These are phyloP conservation scores for Ochotona princeps DNA, from an alignment of 2,113 vertebrate genomes.

Conservation along the genomic window DNA sequence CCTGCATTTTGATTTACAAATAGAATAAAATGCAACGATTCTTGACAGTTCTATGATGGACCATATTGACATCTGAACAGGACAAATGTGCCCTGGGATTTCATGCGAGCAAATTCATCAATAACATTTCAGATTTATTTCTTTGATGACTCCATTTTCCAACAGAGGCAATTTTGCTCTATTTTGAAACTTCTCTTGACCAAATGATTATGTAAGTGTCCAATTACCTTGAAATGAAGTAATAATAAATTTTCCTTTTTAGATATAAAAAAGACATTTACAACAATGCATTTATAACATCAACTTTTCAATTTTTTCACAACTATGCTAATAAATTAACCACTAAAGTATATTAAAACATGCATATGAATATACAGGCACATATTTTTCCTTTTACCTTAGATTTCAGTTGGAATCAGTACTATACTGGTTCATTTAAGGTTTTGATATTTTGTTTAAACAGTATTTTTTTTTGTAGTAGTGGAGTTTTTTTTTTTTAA, in stretches of 20 bases:
- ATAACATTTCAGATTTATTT: background rate
- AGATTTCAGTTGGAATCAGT: constrained; percentile 31
- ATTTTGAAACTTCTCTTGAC: constrained; percentile 12
- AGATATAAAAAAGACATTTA: background rate
- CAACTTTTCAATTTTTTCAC: background rate
- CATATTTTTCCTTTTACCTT: background rate
- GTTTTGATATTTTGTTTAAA: constrained; percentile 19
- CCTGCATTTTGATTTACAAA: background rate
- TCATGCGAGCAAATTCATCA: background rate
- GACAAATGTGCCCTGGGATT: background rate
- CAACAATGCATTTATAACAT: background rate
- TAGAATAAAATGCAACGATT: background rate
- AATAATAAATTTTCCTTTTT: constrained; percentile 15
- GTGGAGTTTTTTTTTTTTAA: background rate
- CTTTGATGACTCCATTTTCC: background rate
- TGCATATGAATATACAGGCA: background rate
- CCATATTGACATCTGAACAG: background rate
- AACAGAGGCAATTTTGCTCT: background rate
- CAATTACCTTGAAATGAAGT: constrained; percentile 20
- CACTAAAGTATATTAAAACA: constrained; percentile 20
- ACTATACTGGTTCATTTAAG: background rate
- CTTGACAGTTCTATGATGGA: background rate
- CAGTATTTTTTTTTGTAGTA: background rate
- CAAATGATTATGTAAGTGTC: background rate
- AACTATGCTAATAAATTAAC: constrained; percentile 33